phyloP scores from a whole-genome alignment of 2,888 invertebrate genomes.

The Sialis lutaria region DNA sequence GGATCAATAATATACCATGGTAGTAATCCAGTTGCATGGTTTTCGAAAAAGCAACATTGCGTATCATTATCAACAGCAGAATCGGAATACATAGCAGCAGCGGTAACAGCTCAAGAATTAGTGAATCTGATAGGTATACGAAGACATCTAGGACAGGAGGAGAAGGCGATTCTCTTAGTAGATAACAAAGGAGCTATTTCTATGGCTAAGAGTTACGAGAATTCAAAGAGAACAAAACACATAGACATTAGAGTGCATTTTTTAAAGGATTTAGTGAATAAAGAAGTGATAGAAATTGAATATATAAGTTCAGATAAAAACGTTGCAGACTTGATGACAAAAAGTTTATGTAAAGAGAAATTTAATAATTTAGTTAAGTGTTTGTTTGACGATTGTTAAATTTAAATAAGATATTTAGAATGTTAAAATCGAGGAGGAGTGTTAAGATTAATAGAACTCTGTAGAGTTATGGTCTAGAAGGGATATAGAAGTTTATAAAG shows the following conservation, averaged over 20 bases:
- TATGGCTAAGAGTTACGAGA: background rate
- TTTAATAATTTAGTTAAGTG: background rate
- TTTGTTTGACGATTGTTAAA: background rate
- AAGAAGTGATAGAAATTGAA: background rate
- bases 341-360: background rate
- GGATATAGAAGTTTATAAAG: background rate
- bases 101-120: slow-evolving; percentile 4
- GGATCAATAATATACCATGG: slow-evolving; percentile 9
- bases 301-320: background rate
- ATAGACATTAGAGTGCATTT: background rate
- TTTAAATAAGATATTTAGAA: background rate
- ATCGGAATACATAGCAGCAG: slow-evolving; percentile 5
- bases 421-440: no score
- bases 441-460: no score
- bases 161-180: background rate
- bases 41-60: slow-evolving; percentile 8
- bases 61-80: slow-evolving; percentile 9
- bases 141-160: background rate
- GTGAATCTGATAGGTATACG: slow-evolving; percentile 6
- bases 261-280: background rate
- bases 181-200: background rate
- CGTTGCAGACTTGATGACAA: background rate
- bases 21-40: slow-evolving; percentile 9
- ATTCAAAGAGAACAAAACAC: background rate
- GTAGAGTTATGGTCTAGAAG: no score